Base-by-base conservation (phyloP, 2,888 invertebrate species). In the Coleophora deauratella region DNA sequence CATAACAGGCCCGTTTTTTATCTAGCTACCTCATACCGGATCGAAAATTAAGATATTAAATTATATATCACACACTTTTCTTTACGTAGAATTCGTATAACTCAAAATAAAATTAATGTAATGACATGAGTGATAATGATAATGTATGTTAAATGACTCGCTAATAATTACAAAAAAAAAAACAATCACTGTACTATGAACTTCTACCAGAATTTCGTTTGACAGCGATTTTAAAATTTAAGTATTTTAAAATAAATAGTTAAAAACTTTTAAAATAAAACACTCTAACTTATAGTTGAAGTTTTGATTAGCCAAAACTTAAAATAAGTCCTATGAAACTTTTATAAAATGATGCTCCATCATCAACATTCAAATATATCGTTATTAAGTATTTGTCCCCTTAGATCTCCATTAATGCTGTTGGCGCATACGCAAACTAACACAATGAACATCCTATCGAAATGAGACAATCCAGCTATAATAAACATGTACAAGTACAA, bases 281-380 rank as follows among this genome's bases (percentile, higher is more conserved):
- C 71, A 70, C 74, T 78, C 74, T 81, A 85, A 85, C 85, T 85
- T 82, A 85, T 84, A 82, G 80, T 84, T 80, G 82, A 79, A 84
- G 85, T 85, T 85, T 85, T 85, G 84, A 73, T 73, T 72, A 51
- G 70, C 69, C 84, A 85, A 85, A 85, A 85, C 85, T 76, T 78
- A 84, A 81, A 84, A 85, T 84, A 85, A 85, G 85, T 80, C 66
- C 63, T 72, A 72, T 64, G 69, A 71, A 76, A 73, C 72, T 62
- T 31, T 31, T 31, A 10, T 31, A 31, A 31, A 10, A 11, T 1
- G 4, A 11, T n/a, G 31, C 31, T 10, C 10, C 6, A 31, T 31
- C 10, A 31, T 31, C 9, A 52, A 56, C 41, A 51, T 43, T 3
- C 14, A 0, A 21, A 21, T 15, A 31, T 21, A 33, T 10, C 12